Conservation (phyloP, 2,797 vertebrate species). For the Thamnophis elegans region DNA sequence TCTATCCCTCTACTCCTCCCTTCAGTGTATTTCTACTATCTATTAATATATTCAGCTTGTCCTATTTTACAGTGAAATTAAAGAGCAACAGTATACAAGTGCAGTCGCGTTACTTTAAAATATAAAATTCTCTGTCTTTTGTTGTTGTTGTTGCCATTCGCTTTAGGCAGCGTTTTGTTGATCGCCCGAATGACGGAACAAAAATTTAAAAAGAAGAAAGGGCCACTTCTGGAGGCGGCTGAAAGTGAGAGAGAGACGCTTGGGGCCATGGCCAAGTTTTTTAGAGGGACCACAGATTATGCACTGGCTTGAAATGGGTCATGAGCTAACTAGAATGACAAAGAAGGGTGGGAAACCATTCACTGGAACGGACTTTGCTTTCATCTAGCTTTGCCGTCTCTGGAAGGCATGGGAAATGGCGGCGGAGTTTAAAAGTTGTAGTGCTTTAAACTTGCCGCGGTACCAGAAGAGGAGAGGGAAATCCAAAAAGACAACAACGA, state of each 20-base stretch:
- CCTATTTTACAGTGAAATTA: no score
- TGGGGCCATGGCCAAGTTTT: neutral
- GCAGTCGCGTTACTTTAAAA: no score
- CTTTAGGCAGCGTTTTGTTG: neutral
- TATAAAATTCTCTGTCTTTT: no score
- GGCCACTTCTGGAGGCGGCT: neutral
- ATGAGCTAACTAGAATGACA: neutral
- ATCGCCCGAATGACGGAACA: neutral
- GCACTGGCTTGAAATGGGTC: neutral
- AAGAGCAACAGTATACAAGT: no score
- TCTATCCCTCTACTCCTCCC: no score
- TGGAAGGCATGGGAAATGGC: neutral
- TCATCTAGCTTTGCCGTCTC: neutral
- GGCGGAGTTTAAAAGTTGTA: neutral
- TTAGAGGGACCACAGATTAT: neutral
- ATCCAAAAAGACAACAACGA: neutral
- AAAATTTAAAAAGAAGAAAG: neutral
- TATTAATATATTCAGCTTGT: no score
- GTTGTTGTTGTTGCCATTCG: neutral
- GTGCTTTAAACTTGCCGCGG: neutral
- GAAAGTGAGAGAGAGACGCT: neutral
- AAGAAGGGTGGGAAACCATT: neutral
- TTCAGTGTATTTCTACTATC: no score
- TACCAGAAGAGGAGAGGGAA: neutral
- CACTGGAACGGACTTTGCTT: neutral